Evolutionary conservation across 1,140 invertebrate species (phyloP), one percentile per base, ranked within the genome.

Genomic region (Neelides sp.): DNA sequence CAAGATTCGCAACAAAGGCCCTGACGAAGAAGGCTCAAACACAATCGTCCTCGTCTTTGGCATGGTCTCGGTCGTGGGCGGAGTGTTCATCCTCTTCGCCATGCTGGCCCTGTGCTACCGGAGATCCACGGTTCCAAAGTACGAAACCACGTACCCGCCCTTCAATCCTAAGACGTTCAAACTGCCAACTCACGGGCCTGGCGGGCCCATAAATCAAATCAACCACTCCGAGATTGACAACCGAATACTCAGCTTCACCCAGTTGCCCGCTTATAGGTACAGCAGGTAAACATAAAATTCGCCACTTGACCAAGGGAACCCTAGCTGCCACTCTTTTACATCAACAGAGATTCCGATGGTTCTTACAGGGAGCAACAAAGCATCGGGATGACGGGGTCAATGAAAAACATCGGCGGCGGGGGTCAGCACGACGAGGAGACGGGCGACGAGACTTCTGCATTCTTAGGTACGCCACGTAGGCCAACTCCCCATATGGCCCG

Each of bases 81-180:
- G 87, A 76, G 88, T 95, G 76, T 93, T 95, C 80, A 81, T 95
- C 76, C 80, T 92, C 77, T 92, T 96, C 82, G 86, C 89, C 73
- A 80, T 92, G 75, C 86, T 93, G 79, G 89, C 91, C 76, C 83
- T 94, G 75, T 96, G 92, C 82, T 96, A 96, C 84, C 91, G 91
- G 85, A 48, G 59, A 10, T 61, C 59, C 34, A 57, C 54, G 12
- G 55, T 57, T 40, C 59, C 59, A 1, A 61, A 61, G 44, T 57
- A 52, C 30, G 55, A 57, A 28, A 30, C 41, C 3, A 30, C 32
- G 15, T 51, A 54, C 23, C 55, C 59, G 10, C 44, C 48, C 10
- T 57, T 61, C 47, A 57, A 61, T 51, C 52, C 55, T 8, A 57
- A 57, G 42, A 40, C 44, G 46, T 61, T 61, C 41, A 61, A 61